Conservation (phyloP, 2,113 vertebrate genomes). For the Xerus inauris region DNA sequence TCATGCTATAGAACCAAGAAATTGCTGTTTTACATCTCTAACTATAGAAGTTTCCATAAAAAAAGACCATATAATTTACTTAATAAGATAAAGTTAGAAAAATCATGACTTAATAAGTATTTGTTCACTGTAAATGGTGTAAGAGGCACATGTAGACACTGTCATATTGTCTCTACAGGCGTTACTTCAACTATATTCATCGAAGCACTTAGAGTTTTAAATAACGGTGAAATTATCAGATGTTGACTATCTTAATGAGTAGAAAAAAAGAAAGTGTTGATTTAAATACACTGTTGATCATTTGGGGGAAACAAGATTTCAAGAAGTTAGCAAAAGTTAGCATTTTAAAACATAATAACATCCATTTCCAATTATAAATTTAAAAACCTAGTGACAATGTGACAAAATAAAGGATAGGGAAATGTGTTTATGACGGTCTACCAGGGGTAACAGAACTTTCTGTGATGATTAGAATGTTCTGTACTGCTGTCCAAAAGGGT, state of each 20-base stretch:
- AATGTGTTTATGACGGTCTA: background rate
- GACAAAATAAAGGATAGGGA: slow-evolving; percentile 28
- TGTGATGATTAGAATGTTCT: background rate
- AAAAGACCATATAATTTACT: slow-evolving; percentile 82
- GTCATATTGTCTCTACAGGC: slow-evolving; percentile 1
- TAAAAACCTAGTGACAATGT: slow-evolving; percentile 39
- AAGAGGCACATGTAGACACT: slow-evolving; percentile 56
- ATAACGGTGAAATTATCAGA: slow-evolving; percentile 44
- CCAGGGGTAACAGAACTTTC: background rate
- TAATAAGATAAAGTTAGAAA: slow-evolving; percentile 82
- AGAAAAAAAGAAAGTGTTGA: background rate
- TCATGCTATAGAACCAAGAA: slow-evolving; percentile 91
- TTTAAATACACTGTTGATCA: slow-evolving; percentile 34
- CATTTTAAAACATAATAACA: slow-evolving; percentile 51
- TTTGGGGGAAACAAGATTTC: slow-evolving; percentile 2
- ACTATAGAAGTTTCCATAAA: slow-evolving; percentile 85
- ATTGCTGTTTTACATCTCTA: slow-evolving; percentile 91
- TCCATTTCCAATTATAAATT: slow-evolving; percentile 46
- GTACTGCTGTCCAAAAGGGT: background rate
- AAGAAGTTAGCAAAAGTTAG: slow-evolving; percentile 37
- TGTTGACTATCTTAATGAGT: slow-evolving; percentile 32
- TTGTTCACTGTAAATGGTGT: slow-evolving; percentile 70
- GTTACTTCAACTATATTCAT: slow-evolving; percentile 58
- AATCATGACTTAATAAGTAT: slow-evolving; percentile 79
- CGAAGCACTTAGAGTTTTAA: slow-evolving; percentile 64